Evolutionary conservation across 1,140 invertebrate species (phyloP).

Genomic region (Antheraea mylitta): DNA sequence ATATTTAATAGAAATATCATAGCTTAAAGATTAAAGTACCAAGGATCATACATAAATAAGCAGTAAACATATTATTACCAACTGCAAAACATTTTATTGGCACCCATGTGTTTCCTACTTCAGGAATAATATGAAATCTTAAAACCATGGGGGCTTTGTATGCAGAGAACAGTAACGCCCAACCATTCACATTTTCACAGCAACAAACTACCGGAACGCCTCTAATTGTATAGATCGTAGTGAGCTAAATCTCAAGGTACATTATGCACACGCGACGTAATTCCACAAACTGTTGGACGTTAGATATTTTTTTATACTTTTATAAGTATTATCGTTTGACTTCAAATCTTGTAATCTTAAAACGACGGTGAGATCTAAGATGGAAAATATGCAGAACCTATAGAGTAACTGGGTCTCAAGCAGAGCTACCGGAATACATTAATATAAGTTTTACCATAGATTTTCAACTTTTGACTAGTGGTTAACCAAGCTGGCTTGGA

Average conservation of each 20-base stretch:
- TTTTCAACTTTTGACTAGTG: too few species aligned
- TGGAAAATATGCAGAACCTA: too few species aligned
- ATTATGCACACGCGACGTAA: background rate
- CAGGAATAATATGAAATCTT: background rate
- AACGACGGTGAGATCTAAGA: too few species aligned
- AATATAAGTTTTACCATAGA: too few species aligned
- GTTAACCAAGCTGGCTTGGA: too few species aligned
- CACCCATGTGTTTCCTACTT: background rate
- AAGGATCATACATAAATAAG: background rate
- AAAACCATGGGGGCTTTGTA: background rate
- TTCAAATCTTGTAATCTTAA: too few species aligned
- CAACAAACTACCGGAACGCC: constrained; percentile 12
- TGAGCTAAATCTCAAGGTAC: background rate
- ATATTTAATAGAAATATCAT: too few species aligned
- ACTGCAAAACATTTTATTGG: background rate
- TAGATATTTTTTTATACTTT: too few species aligned
- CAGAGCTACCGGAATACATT: too few species aligned
- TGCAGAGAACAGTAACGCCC: background rate
- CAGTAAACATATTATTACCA: background rate
- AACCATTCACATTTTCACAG: background rate
- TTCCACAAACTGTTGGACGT: background rate
- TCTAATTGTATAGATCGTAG: constrained; percentile 9
- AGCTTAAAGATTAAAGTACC: too few species aligned
- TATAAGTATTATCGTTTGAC: too few species aligned
- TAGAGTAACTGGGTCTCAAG: too few species aligned